Evolutionary conservation across 1,140 invertebrate genomes (phyloP), one percentile per base, ranked within the genome.

Genomic region (Whitmania pigra): DNA sequence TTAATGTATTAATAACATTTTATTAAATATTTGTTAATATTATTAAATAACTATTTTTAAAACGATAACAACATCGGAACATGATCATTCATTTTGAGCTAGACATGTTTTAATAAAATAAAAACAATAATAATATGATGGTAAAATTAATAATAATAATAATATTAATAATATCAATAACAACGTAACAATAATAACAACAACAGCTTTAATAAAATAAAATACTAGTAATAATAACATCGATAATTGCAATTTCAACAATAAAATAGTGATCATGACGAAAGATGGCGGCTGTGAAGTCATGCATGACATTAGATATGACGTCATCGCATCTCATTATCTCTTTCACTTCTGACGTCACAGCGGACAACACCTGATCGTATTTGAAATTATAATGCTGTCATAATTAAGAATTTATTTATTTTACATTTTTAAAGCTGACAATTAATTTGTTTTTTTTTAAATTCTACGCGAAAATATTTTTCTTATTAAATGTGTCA

Each of bases 81-180:
- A n/a, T n/a, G n/a, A n/a, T n/a, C n/a, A n/a, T 15, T 69, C 4
- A 53, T 43, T 20, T 25, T 43, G 17, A 53, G 7, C 5, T 25
- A 6, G 17, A 40, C 17, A 43, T 25, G 5, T 18, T 29, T 49
- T 49, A 43, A 4, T 43, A 43, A 36, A 70, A 49, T 69, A 69
- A 49, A 43, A 69, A 49, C 43, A 69, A 49, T 69, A 69, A 49
- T 69, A 69, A 49, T 69, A 69, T 69, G 43, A 49, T 69, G 43
- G n/a, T 69, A 40, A 49, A 2, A 17, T 4, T 49, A 53, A 53
- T 53, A 70, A 49, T 70, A 3, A 25, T 49, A 53, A 53, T 40
- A 70, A 29, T 11, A 70, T 11, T 63, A 18, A 63, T 49, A 11
- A 49, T 49, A 63, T 11, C 15, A 18, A 63, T 20, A 63, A 63